Conservation (phyloP, 2,797 vertebrate species). For the Aeoliscus strigatus region DNA sequence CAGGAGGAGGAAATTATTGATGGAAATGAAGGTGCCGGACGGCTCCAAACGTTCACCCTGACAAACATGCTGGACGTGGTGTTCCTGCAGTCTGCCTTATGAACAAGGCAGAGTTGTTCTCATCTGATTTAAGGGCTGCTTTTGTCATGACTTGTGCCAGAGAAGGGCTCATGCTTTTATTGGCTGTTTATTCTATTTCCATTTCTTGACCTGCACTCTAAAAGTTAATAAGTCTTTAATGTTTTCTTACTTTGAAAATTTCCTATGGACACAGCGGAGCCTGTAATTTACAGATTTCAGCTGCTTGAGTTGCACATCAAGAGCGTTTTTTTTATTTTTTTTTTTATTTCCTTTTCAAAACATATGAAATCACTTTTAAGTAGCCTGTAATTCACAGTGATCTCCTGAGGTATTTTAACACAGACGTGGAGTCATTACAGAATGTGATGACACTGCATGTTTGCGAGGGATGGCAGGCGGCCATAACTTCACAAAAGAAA, state of each 20-base stretch:
- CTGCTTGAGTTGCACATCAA: conserved; percentile 44
- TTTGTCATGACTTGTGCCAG: conserved; percentile 65
- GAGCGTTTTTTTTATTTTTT: conserved; percentile 24
- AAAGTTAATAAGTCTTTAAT: conserved; percentile 68
- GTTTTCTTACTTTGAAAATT: conserved; percentile 66
- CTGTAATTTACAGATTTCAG: conserved; percentile 61
- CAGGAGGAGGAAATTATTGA: conserved; percentile 58
- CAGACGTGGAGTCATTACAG: conserved; percentile 44
- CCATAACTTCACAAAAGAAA: conserved; percentile 54
- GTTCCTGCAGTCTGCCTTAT: conserved; percentile 36
- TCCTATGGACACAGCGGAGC: conserved; percentile 52
- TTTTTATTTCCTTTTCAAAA: conserved; percentile 33
- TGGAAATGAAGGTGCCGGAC: conserved; percentile 67
- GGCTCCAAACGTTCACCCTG: conserved; percentile 35
- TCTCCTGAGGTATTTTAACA: conserved; percentile 51
- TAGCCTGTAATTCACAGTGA: conserved; percentile 58
- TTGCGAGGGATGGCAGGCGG: conserved; percentile 32
- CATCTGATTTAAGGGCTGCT: conserved; percentile 73
- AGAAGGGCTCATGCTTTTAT: conserved; percentile 67
- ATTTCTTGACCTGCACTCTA: conserved; percentile 69
- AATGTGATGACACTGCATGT: conserved; percentile 48
- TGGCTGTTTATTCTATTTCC: conserved; percentile 67
- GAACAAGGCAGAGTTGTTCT: conserved; percentile 68
- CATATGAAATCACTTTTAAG: conserved; percentile 65
- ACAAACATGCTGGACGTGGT: conserved; percentile 37